Percentiles rank a stretch among this genome's conserved stretches.
phyloP scores from a whole-genome alignment of 2,888 invertebrate genomes.

The Xanthorhoe spadicearia region DNA sequence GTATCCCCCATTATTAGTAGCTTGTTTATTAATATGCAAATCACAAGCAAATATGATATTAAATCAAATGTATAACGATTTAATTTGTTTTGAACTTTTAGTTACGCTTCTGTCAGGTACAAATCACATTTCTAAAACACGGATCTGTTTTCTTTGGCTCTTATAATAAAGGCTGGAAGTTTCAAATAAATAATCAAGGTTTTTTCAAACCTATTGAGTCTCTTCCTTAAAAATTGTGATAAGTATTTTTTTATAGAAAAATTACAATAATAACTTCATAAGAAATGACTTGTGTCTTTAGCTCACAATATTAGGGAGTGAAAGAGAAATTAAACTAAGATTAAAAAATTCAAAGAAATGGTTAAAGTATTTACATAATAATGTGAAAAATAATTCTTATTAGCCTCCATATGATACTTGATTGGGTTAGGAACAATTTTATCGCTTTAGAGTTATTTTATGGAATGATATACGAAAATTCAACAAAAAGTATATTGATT shows the following conservation, averaged over 20 bases:
- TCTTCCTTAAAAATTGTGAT: not conserved
- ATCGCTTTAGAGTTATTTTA: conserved; percentile 2
- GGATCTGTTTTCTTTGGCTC: conserved; percentile 16
- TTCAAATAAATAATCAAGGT: not conserved
- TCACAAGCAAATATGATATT: not conserved
- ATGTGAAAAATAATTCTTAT: not conserved
- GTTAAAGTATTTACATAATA: conserved; percentile 6
- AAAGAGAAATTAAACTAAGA: not conserved
- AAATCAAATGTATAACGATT: not conserved
- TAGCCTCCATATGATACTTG: conserved; percentile 4
- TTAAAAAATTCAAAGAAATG: not conserved
- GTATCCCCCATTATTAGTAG: not conserved
- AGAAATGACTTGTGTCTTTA: not conserved
- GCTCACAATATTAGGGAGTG: not conserved
- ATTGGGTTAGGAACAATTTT: conserved; percentile 13
- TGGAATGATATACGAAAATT: conserved; percentile 18
- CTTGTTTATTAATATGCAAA: not conserved
- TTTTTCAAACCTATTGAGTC: not conserved
- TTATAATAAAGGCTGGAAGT: not conserved
- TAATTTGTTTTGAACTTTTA: not conserved
- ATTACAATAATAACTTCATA: not conserved
- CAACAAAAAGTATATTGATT: not conserved
- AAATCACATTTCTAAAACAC: no score
- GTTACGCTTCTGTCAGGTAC: not conserved
- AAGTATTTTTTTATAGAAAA: not conserved